Evolutionary conservation across 2,113 vertebrate genomes (phyloP), one percentile per base, ranked within the genome.

Genomic region (Gasterosteus aculeatus): DNA sequence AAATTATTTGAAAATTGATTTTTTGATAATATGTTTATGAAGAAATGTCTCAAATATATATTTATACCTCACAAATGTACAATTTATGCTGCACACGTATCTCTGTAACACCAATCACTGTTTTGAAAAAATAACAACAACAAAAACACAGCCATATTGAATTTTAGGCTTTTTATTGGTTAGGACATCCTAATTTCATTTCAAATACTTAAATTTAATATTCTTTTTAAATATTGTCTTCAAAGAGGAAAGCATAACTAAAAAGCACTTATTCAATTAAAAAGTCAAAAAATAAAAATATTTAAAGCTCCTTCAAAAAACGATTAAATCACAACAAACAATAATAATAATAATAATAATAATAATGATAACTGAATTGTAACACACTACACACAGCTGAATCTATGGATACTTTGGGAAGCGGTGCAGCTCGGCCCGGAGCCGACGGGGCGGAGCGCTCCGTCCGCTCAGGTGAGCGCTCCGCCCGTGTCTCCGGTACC

Each of bases 191-290:
- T 74, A 75, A 38, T 69, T 79, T 22, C 39, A 57, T 58, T 51
- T 95, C 88, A 91, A 84, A 88, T 95, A 93, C 62, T 94, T 94
- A 93, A 87, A 78, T 94, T 93, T 94, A 90, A 86, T 83, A 12
- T 63, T 73, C 31, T 82, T 76, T 87, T 88, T 79, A 87, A 89
- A 89, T 87, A 93, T 89, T 66, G 69, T 85, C 81, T 91, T 82
- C 68, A 87, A 88, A 85, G 75, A 87, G 83, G 76, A 82, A 77
- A 90, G 76, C 81, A 81, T 56, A 91, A 88, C 82, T 80, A 75
- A 87, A 87, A 87, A 77, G 33, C 54, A 84, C 0, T 82, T 75
- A 83, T 66, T 72, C 74, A 72, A 82, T 86, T 72, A 33, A 88
- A 86, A 75, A 46, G 35, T 77, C 69, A 29, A 67, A 67, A 84